Evolutionary conservation across 2,797 vertebrate species (phyloP).

Genomic region (Peromyscus eremicus): DNA sequence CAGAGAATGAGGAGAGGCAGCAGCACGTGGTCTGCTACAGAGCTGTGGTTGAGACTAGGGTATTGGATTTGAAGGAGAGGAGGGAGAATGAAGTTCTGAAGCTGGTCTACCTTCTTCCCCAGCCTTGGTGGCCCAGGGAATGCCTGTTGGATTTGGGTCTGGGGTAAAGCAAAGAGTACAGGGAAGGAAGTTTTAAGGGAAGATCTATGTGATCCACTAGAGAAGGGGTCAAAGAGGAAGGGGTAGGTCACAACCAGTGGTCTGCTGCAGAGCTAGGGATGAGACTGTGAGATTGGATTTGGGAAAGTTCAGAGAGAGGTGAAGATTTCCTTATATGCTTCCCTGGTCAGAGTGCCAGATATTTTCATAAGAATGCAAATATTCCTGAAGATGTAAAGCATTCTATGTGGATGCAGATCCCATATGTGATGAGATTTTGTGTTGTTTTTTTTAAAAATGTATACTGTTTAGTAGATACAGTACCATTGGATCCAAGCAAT

Average conservation of each 20-base stretch:
- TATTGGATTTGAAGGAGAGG: not conserved
- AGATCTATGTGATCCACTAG: not conserved
- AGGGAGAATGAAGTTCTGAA: not conserved
- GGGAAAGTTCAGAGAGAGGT: no score
- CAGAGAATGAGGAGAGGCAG: not conserved
- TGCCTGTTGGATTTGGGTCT: not conserved
- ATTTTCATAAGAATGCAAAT: slow-evolving; percentile 30
- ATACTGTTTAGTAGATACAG: not conserved
- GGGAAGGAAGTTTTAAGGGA: not conserved
- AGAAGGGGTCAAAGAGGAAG: not conserved
- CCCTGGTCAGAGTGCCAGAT: not conserved
- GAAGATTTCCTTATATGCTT: not conserved
- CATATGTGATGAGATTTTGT: not conserved
- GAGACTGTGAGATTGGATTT: not conserved
- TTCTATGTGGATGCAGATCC: not conserved
- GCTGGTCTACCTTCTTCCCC: not conserved
- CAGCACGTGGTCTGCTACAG: not conserved
- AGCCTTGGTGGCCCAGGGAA: not conserved
- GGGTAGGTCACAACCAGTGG: no score
- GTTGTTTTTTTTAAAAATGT: not conserved
- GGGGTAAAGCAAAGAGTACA: not conserved
- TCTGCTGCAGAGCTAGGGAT: not conserved
- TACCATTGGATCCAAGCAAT: not conserved
- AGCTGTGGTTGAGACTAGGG: not conserved
- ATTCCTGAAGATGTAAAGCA: not conserved